phyloP scores from a whole-genome alignment of 2,888 invertebrate genomes.

The Drosophila prostipennis region DNA sequence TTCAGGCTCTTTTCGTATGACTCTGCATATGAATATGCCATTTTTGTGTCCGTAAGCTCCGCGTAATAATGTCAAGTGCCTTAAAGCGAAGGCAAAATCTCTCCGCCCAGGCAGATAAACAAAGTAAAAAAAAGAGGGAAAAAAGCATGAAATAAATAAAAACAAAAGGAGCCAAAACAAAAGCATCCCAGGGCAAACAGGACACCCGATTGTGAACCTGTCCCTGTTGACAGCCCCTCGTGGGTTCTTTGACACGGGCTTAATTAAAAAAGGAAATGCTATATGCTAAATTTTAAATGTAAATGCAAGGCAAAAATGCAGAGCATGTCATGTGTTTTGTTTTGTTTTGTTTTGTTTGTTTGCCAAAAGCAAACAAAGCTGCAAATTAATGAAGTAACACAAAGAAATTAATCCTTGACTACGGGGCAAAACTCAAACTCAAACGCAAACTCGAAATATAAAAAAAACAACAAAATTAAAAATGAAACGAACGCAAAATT shows the following conservation, averaged over 20 bases:
- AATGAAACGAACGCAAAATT: slow-evolving; percentile 39
- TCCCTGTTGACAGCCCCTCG: slow-evolving; percentile 28
- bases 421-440: not conserved
- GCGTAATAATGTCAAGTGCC: slow-evolving; percentile 70
- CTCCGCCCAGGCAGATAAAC: slow-evolving; percentile 23
- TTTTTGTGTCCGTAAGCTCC: slow-evolving; percentile 25
- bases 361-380: slow-evolving; percentile 24
- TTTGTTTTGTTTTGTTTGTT: not conserved
- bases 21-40: slow-evolving; percentile 22
- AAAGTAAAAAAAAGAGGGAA: slow-evolving; percentile 1
- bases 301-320: slow-evolving; percentile 5
- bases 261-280: slow-evolving; percentile 32
- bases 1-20: slow-evolving; percentile 20
- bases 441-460: not conserved
- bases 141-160: slow-evolving; percentile 7
- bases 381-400: slow-evolving; percentile 19
- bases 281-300: not conserved
- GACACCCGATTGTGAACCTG: slow-evolving; percentile 33
- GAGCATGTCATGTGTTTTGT: not conserved
- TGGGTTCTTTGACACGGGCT: slow-evolving; percentile 20
- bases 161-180: slow-evolving; percentile 13
- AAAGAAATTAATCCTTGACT: slow-evolving; percentile 11
- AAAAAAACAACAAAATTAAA: no score
- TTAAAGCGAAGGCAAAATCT: slow-evolving; percentile 45
- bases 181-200: slow-evolving; percentile 8